Percentiles rank a stretch among this genome's conserved stretches.
Conservation (phyloP, 37 sponge, comb jelly and placozoan genomes). For the Halichondria panicea region DNA sequence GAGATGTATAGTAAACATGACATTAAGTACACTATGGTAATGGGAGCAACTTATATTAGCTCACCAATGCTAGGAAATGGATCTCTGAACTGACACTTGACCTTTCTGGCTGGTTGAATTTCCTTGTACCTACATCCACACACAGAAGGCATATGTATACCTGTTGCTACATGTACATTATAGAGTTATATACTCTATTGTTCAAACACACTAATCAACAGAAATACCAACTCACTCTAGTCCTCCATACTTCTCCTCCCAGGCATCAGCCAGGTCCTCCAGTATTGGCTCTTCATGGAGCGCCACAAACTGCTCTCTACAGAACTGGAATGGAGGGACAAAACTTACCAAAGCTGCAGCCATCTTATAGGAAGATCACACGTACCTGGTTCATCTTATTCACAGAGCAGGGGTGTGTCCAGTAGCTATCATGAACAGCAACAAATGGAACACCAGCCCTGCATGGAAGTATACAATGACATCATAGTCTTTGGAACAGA, state of each 20-base stretch:
- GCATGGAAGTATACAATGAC: neutral
- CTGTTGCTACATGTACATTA: neutral
- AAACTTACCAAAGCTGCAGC: too few relatives aligned
- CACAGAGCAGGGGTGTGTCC: constrained; percentile 89
- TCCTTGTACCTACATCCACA: constrained; percentile 24
- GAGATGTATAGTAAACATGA: too few relatives aligned
- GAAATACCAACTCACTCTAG: constrained; percentile 34
- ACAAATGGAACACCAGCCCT: constrained; percentile 89
- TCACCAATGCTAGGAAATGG: constrained; percentile 33
- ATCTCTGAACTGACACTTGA: constrained; percentile 21
- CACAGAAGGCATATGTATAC: neutral
- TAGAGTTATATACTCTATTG: neutral
- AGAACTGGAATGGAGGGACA: constrained; percentile 73
- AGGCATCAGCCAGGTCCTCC: constrained; percentile 60
- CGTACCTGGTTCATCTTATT: constrained; percentile 85
- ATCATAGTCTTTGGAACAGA: too few relatives aligned
- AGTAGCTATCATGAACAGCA: constrained; percentile 97
- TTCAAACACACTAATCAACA: neutral
- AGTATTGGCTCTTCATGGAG: constrained; percentile 84
- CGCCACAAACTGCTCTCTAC: constrained; percentile 92
- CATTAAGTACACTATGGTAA: too few relatives aligned
- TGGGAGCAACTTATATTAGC: too few relatives aligned
- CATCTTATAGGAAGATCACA: neutral
- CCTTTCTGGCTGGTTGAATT: constrained; percentile 1
- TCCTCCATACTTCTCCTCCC: constrained; percentile 72